Base-by-base conservation (phyloP, 2,888 invertebrate genomes). In the Steinernema scapterisci region DNA sequence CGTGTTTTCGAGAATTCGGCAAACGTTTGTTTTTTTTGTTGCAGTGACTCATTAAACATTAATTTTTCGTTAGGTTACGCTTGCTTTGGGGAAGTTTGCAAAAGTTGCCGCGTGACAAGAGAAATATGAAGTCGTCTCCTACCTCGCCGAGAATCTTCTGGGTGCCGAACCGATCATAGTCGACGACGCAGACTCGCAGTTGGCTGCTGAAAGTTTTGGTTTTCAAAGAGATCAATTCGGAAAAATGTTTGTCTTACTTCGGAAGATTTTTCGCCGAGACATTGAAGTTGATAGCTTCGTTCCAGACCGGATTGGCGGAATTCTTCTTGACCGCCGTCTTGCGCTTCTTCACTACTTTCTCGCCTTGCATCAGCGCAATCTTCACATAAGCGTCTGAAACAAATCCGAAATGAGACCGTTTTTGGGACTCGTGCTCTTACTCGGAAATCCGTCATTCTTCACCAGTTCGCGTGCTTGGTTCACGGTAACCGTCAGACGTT, bases 401-500 rank as follows among this genome's bases (percentile, higher is more conserved):
- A n/a, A n/a, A n/a, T n/a, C n/a, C n/a, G n/a, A n/a, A n/a, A n/a
- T n/a, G n/a, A n/a, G n/a, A n/a, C 38, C 9, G 38, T 6, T 9
- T 38, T 9, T 6, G 54, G 11, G 11, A 25, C 5, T 52, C 16
- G 13, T 21, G 43, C 1, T 23, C 63, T 23, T 73, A 78, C 78
- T 78, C 19, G 78, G 78, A 19, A 76, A 70, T 19, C 72, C 75
- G 21, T 78, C 78, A 16, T 72, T 73, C 48, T 44, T 74, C 76
- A 63, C 27, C 27, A 91, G 85, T 83, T 90, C 90, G 54, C 89
- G 87, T 1, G 90, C 91, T 78, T 90, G 89, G 70, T 91, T 89
- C 0, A 91, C 86, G 23, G 90, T 91, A 13, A 91, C 90, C 0
- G 91, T 91, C 45, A 91, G 87, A 80, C 91, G 88, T 85, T 91